Percentiles rank a stretch among this genome's conserved stretches.
Conservation (phyloP, 2,888 invertebrate genomes). For the Tetropium fuscum region DNA sequence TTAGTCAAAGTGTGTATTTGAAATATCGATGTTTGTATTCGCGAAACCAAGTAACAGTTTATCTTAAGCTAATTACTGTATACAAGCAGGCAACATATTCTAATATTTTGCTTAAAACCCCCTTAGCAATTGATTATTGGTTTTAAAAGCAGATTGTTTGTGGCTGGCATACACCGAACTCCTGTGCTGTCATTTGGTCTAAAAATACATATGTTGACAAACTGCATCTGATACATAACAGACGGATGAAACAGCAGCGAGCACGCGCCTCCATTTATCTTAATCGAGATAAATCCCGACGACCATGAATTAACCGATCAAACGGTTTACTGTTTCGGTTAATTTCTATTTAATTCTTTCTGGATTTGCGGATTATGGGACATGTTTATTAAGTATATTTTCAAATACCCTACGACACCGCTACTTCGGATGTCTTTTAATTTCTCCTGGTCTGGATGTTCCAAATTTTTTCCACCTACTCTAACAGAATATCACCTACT, state of each 20-base stretch:
- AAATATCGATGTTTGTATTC: constrained; percentile 12
- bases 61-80: constrained; percentile 7
- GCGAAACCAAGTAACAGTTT: constrained; percentile 1
- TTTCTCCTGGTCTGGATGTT: no score
- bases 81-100: constrained; percentile 3
- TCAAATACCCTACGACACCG: no score
- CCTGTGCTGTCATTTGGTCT: constrained; percentile 26
- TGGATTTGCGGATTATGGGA: background rate
- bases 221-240: constrained; percentile 37
- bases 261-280: constrained; percentile 12
- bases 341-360: constrained; percentile 22
- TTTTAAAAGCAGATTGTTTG: constrained; percentile 18
- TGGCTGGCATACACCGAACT: constrained; percentile 10
- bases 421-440: no score
- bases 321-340: constrained; percentile 25
- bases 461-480: no score
- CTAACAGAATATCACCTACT: no score
- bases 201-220: constrained; percentile 38
- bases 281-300: constrained; percentile 22
- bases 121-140: constrained; percentile 10
- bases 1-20: constrained; percentile 19
- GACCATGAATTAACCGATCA: constrained; percentile 25
- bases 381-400: constrained; percentile 12
- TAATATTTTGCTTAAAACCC: background rate
- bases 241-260: constrained; percentile 28